phyloP scores from a whole-genome alignment of 2,888 invertebrate genomes.

The Acrocera orbiculus region DNA sequence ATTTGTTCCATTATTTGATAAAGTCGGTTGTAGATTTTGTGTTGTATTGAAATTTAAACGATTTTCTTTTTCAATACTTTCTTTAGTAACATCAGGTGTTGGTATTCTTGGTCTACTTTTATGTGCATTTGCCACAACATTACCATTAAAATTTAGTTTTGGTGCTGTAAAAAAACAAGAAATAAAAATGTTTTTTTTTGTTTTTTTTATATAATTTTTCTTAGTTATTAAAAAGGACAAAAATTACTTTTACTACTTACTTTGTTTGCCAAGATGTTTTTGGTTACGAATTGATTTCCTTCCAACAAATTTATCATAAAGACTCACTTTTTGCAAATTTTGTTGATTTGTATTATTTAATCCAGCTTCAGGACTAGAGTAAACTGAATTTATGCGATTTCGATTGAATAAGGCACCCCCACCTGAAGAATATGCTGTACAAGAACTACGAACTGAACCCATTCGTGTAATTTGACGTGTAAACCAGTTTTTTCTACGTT shows the following conservation, averaged over 20 bases:
- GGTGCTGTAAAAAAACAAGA: slow-evolving; percentile 40
- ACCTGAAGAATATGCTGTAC: slow-evolving; percentile 69
- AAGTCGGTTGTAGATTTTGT: slow-evolving; percentile 21
- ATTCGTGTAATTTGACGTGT: slow-evolving; percentile 70
- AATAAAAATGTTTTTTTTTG: too few species aligned
- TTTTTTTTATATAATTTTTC: too few species aligned
- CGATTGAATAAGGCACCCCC: slow-evolving; percentile 50
- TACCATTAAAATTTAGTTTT: slow-evolving; percentile 44
- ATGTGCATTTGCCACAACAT: slow-evolving; percentile 34
- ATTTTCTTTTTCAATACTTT: slow-evolving; percentile 53
- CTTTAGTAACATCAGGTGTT: slow-evolving; percentile 73
- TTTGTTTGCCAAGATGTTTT: slow-evolving; percentile 43
- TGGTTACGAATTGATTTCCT: slow-evolving; percentile 43
- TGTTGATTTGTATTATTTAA: slow-evolving; percentile 23
- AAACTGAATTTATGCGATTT: slow-evolving; percentile 59
- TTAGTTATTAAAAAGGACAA: background rate
- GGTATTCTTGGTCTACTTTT: slow-evolving; percentile 68
- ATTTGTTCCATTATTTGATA: slow-evolving; percentile 13
- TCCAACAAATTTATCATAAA: slow-evolving; percentile 69
- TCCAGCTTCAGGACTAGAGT: slow-evolving; percentile 44
- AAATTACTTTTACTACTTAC: slow-evolving; percentile 28
- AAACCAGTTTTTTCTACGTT: slow-evolving; percentile 74
- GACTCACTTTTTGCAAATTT: slow-evolving; percentile 50
- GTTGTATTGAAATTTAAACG: slow-evolving; percentile 34
- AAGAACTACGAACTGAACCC: slow-evolving; percentile 70